Percentiles rank a stretch among this genome's conserved stretches.
Evolutionary conservation across 2,797 vertebrate species (phyloP).

Genomic region (Sphaeramia orbicularis): DNA sequence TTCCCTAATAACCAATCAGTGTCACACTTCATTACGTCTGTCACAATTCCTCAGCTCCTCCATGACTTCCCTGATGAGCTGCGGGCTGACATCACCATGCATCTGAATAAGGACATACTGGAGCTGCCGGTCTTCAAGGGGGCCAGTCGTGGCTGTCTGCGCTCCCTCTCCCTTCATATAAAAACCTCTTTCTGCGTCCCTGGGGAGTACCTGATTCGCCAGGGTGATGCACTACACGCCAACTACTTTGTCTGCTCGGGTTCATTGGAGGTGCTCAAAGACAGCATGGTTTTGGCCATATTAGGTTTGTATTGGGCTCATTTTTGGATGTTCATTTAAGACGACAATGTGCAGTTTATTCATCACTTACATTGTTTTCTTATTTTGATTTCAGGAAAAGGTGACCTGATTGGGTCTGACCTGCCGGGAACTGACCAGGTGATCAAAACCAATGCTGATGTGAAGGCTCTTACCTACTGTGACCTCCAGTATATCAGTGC

Average conservation of each 20-base stretch:
- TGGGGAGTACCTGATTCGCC: conserved; percentile 95
- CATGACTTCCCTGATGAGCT: conserved; percentile 98
- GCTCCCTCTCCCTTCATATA: conserved; percentile 96
- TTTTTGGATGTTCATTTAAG: not conserved
- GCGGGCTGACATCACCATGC: conserved; percentile 96
- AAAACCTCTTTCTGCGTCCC: conserved; percentile 97
- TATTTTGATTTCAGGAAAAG: conserved; percentile 88
- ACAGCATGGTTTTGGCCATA: conserved; percentile 94
- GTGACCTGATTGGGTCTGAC: conserved; percentile 96
- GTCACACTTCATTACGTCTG: conserved; percentile 61
- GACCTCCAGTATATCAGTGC: conserved; percentile 95
- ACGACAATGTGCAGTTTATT: not conserved
- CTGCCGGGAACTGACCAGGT: conserved; percentile 89
- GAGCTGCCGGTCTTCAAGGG: conserved; percentile 94
- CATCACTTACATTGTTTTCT: not conserved
- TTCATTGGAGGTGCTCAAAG: conserved; percentile 95
- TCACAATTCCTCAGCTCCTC: conserved; percentile 87
- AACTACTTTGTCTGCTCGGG: conserved; percentile 97
- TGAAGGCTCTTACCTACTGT: conserved; percentile 96
- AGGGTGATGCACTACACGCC: conserved; percentile 94
- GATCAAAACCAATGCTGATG: conserved; percentile 95
- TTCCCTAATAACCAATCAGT: conserved; percentile 61
- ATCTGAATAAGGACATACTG: conserved; percentile 98
- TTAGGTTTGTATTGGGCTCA: conserved; percentile 86
- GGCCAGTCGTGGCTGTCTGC: conserved; percentile 94